Evolutionary conservation across 2,888 invertebrate species (phyloP).

Genomic region (Apodemia duryi): DNA sequence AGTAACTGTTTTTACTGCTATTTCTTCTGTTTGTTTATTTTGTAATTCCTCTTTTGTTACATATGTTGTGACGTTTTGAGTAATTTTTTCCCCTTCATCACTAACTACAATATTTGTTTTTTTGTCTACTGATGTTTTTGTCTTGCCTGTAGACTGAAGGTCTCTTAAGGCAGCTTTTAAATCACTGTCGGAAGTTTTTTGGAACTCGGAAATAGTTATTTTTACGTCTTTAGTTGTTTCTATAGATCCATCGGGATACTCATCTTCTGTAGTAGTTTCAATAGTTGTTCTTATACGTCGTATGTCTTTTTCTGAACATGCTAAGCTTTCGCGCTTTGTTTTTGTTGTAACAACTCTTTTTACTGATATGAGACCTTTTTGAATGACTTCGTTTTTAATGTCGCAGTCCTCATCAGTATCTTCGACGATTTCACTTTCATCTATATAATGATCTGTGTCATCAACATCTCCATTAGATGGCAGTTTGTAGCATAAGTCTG

Average conservation of each 20-base stretch:
- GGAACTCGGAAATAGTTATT: slow-evolving; percentile 72
- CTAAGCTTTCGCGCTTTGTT: slow-evolving; percentile 67
- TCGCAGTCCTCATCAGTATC: slow-evolving; percentile 62
- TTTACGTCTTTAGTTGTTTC: slow-evolving; percentile 68
- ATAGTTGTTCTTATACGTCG: slow-evolving; percentile 80
- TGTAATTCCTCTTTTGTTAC: slow-evolving; percentile 68
- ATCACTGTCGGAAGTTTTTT: slow-evolving; percentile 66
- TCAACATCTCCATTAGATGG: slow-evolving; percentile 36
- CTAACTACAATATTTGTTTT: slow-evolving; percentile 66
- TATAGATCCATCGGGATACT: slow-evolving; percentile 52
- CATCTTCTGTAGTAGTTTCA: slow-evolving; percentile 67
- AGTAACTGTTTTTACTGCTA: slow-evolving; percentile 67
- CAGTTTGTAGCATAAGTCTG: slow-evolving; percentile 40
- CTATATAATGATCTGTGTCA: slow-evolving; percentile 44
- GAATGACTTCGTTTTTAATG: slow-evolving; percentile 56
- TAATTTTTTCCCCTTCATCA: slow-evolving; percentile 64
- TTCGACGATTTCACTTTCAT: slow-evolving; percentile 60
- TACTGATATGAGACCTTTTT: slow-evolving; percentile 52
- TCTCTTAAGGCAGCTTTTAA: slow-evolving; percentile 69
- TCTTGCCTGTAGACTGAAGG: slow-evolving; percentile 59
- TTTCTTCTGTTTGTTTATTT: slow-evolving; percentile 56
- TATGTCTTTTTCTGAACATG: slow-evolving; percentile 71
- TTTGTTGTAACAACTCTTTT: slow-evolving; percentile 67
- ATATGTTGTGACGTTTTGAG: slow-evolving; percentile 63
- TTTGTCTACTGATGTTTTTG: slow-evolving; percentile 65